Evolutionary conservation across 2,888 invertebrate species (phyloP).

Genomic region (Cephus nigrinus): DNA sequence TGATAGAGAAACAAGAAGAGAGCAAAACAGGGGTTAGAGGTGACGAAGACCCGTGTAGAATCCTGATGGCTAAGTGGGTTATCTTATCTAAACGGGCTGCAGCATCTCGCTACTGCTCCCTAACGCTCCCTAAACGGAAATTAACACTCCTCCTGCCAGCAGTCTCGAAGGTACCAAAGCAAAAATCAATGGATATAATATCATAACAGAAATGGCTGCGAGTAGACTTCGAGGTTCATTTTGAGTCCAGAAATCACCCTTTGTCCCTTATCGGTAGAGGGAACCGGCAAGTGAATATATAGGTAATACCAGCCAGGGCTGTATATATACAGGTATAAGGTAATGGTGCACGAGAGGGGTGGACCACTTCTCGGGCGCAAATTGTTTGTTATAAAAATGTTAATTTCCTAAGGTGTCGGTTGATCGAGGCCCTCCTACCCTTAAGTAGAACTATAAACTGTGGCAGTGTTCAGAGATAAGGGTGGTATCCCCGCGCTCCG

Average conservation of each 20-base stretch:
- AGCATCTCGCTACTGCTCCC: conserved; percentile 47
- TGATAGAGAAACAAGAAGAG: background rate
- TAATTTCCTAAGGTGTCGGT: conserved; percentile 50
- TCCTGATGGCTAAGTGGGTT: conserved; percentile 59
- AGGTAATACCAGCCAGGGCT: conserved; percentile 11
- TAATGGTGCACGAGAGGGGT: conserved; percentile 7
- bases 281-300: conserved; percentile 3
- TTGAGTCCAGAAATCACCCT: no score
- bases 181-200: conserved; percentile 59
- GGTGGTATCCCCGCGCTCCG: conserved; percentile 13
- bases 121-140: conserved; percentile 63
- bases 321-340: conserved; percentile 16
- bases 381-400: conserved; percentile 52
- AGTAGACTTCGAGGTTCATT: no score
- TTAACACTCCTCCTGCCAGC: conserved; percentile 53
- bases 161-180: conserved; percentile 29
- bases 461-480: conserved; percentile 38
- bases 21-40: conserved; percentile 8
- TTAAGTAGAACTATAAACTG: conserved; percentile 32
- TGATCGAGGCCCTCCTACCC: conserved; percentile 13
- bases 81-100: conserved; percentile 61
- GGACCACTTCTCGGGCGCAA: conserved; percentile 19
- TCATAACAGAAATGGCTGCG: conserved; percentile 8
- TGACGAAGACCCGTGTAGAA: conserved; percentile 39
- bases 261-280: conserved; percentile 11